Conservation (phyloP, 2,797 vertebrate genomes). For the Peromyscus aztecus region DNA sequence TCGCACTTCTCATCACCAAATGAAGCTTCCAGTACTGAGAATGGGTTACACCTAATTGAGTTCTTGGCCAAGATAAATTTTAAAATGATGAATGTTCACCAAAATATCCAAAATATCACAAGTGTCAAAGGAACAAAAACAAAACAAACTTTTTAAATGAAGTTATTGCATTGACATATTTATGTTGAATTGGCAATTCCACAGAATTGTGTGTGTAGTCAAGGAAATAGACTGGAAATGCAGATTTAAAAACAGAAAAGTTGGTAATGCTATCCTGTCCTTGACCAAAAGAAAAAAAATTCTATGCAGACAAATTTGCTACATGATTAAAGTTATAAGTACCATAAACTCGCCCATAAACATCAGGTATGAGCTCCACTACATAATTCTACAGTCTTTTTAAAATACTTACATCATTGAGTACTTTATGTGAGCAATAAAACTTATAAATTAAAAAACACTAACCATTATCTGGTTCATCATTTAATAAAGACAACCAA, state of each 20-base stretch:
- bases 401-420: background rate
- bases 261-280: background rate
- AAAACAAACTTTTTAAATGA: background rate
- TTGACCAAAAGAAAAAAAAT: background rate
- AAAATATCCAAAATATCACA: background rate
- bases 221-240: background rate
- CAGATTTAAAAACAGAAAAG: background rate
- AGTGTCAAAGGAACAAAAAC: background rate
- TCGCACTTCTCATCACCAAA: background rate
- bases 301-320: background rate
- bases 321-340: background rate
- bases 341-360: background rate
- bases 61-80: background rate
- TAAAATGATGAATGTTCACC: background rate
- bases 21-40: background rate
- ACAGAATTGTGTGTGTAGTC: background rate
- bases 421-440: background rate
- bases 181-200: background rate
- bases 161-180: background rate
- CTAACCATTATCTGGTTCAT: background rate
- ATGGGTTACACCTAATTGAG: background rate
- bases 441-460: background rate
- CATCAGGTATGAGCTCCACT: background rate
- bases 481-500: constrained; percentile 1
- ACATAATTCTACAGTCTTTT: background rate